Conservation (phyloP, 2,113 vertebrate species). For the Trachemys scripta region DNA sequence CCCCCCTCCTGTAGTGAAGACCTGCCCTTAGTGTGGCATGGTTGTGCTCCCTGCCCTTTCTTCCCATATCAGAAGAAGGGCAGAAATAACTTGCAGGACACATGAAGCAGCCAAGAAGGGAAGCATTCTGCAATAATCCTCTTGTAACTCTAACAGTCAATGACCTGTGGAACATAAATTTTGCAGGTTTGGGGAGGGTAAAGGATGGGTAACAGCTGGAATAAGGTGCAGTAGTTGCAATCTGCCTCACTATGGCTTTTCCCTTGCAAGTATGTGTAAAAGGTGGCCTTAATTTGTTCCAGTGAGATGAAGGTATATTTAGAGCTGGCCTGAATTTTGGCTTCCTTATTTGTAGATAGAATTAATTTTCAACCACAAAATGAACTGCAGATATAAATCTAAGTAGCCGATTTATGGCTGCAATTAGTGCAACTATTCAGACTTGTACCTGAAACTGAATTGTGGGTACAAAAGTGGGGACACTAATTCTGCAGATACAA, state of each 20-base stretch:
- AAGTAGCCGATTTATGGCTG: background rate
- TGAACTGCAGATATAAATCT: background rate
- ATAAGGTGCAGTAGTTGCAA: background rate
- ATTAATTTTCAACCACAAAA: background rate
- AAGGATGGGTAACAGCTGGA: background rate
- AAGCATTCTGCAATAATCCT: background rate
- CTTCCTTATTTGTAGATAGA: background rate
- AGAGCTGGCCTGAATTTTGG: background rate
- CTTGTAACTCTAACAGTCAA: background rate
- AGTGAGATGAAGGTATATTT: background rate
- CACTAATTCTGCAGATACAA: background rate
- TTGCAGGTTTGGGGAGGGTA: background rate
- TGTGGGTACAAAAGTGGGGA: background rate
- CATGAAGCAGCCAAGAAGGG: background rate
- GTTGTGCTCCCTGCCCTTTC: background rate
- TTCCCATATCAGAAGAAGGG: background rate
- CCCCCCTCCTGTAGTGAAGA: no score
- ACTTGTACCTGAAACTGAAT: background rate
- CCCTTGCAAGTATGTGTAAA: background rate
- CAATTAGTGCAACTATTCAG: background rate
- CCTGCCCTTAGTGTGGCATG: background rate
- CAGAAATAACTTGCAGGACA: background rate
- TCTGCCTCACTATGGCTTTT: background rate
- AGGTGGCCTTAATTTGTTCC: background rate
- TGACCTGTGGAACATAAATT: background rate